Conservation (phyloP, 1,140 invertebrate genomes). For the Neoseiulus cucumeris region DNA sequence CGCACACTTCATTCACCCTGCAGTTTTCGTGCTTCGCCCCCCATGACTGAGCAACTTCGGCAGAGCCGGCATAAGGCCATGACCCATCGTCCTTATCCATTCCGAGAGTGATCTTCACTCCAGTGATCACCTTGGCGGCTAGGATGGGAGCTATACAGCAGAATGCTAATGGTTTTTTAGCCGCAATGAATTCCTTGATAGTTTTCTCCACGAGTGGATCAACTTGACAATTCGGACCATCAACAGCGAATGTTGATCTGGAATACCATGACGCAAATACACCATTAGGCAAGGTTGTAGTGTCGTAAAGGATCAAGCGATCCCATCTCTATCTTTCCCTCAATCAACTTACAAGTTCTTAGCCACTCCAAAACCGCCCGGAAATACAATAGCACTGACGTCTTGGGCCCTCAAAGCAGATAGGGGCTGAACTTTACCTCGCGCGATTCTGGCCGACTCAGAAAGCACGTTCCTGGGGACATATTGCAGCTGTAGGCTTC, state of each 20-base stretch:
- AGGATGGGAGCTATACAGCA: constrained; percentile 40
- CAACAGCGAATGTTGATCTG: constrained; percentile 37
- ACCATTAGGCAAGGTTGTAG: too few species aligned
- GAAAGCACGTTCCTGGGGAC: constrained; percentile 33
- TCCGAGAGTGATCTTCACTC: constrained; percentile 37
- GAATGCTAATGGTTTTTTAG: constrained; percentile 37
- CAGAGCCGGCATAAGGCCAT: constrained; percentile 39
- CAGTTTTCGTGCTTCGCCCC: constrained; percentile 32
- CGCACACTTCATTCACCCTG: constrained; percentile 29
- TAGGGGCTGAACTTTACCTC: constrained; percentile 32
- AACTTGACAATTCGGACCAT: constrained; percentile 34
- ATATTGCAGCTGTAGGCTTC: not conserved
- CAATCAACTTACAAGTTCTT: constrained; percentile 36
- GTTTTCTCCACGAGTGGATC: constrained; percentile 32
- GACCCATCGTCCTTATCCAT: constrained; percentile 26
- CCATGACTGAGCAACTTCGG: constrained; percentile 32
- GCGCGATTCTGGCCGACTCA: constrained; percentile 39
- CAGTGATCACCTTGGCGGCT: constrained; percentile 32
- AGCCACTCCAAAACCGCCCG: constrained; percentile 40
- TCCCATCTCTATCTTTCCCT: too few species aligned
- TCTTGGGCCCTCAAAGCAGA: constrained; percentile 27
- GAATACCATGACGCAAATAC: constrained; percentile 13
- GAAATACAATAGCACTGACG: constrained; percentile 36
- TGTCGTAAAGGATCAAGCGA: too few species aligned
- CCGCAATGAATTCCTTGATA: constrained; percentile 34